phyloP scores from a whole-genome alignment of 2,113 vertebrate genomes.

The Antigone vipio region DNA sequence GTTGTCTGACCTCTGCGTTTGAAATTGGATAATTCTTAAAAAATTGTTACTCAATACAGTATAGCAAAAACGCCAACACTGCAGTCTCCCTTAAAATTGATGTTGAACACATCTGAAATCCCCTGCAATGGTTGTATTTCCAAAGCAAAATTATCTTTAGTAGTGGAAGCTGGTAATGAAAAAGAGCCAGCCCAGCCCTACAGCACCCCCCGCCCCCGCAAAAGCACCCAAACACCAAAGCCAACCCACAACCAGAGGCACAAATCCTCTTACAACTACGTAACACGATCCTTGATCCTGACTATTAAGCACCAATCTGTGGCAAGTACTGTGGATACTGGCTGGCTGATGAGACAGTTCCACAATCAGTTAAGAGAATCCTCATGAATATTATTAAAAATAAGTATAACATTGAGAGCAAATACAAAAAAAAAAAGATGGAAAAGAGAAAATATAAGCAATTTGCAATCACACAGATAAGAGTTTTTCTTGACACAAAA shows the following conservation, averaged over 20 bases:
- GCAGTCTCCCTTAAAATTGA: rapidly evolving
- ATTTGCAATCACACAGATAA: neutral
- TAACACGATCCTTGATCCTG: too few relatives aligned
- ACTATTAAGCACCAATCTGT: rapidly evolving
- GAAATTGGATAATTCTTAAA: neutral
- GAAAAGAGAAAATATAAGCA: neutral
- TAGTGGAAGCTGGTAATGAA: neutral
- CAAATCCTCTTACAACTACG: neutral
- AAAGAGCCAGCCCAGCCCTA: neutral
- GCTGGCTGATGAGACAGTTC: neutral
- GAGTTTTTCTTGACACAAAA: neutral
- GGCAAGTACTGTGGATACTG: neutral
- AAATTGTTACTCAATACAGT: neutral
- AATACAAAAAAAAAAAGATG: neutral
- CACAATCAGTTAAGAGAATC: neutral
- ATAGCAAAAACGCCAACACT: neutral
- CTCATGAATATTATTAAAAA: neutral
- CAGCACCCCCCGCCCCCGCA: too few relatives aligned
- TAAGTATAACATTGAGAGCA: neutral
- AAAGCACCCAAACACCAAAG: neutral
- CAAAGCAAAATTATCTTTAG: neutral
- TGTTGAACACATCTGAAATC: neutral
- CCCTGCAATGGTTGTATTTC: neutral
- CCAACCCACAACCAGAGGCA: neutral
- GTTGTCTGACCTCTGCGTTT: neutral